These are phyloP conservation scores for Trachymyrmex cornetzi DNA, from an alignment of 1,140 invertebrate genomes.

Conservation along the genomic window DNA sequence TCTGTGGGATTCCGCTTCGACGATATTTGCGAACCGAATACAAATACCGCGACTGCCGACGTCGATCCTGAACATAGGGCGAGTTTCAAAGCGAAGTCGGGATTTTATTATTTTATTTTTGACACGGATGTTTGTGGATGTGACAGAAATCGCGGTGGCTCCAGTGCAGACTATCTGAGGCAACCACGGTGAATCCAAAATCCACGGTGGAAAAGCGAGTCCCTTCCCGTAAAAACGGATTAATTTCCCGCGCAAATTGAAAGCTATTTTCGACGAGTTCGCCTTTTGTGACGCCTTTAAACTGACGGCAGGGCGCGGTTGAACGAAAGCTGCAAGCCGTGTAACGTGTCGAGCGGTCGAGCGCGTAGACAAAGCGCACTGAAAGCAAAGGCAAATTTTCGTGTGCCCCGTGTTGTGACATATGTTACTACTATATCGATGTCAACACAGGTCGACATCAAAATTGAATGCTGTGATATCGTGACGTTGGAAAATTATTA, in stretches of 20 bases:
- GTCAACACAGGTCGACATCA: conserved; percentile 40
- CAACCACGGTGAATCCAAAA: conserved; percentile 1
- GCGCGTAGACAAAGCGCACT: conserved; percentile 49
- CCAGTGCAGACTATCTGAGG: background rate
- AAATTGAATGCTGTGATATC: conserved; percentile 43
- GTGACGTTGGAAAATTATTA: conserved; percentile 24
- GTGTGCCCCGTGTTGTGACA: conserved; percentile 34
- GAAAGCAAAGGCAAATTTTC: conserved; percentile 60
- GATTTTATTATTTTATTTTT: conserved; percentile 51
- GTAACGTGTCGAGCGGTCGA: conserved; percentile 43
- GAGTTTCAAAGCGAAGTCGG: conserved; percentile 34
- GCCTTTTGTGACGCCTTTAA: conserved; percentile 57
- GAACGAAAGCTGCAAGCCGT: conserved; percentile 29
- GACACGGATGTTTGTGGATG: conserved; percentile 29
- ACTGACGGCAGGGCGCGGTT: conserved; percentile 5
- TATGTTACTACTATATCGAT: conserved; percentile 52
- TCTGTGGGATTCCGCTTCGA: conserved; percentile 10
- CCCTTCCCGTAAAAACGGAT: conserved; percentile 18
- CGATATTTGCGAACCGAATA: conserved; percentile 53
- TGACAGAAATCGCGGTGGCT: conserved; percentile 39
- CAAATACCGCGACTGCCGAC: conserved; percentile 51
- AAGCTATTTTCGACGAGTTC: conserved; percentile 42
- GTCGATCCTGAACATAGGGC: conserved; percentile 11
- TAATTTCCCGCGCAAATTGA: conserved; percentile 52
- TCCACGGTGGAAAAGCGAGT: background rate